Evolutionary conservation across 1,140 invertebrate genomes (phyloP).

Genomic region (Philopotamus ludificatus): DNA sequence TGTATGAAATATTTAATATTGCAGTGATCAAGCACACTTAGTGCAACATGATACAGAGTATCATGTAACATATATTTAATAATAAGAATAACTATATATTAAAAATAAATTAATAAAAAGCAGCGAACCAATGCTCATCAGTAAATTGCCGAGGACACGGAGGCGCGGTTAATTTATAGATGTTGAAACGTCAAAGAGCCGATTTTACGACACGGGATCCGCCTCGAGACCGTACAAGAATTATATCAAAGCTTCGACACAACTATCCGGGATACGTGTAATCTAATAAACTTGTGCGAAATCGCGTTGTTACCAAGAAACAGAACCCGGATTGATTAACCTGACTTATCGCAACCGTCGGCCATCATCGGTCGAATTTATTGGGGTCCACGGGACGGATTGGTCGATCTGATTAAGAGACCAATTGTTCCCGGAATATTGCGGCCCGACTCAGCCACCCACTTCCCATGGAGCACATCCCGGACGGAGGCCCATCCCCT

Average conservation of each 20-base stretch:
- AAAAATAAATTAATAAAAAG: too few relatives aligned
- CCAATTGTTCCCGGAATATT: slow-evolving; percentile 23
- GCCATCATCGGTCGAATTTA: slow-evolving; percentile 27
- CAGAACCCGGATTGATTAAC: slow-evolving; percentile 26
- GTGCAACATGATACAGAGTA: too few relatives aligned
- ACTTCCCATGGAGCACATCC: slow-evolving; percentile 24
- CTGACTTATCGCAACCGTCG: slow-evolving; percentile 32
- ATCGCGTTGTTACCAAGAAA: background rate
- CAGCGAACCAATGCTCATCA: slow-evolving; percentile 1
- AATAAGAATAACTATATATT: too few relatives aligned
- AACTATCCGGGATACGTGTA: background rate
- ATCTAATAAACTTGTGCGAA: slow-evolving; percentile 27
- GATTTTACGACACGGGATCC: background rate
- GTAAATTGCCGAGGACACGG: background rate
- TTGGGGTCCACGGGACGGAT: slow-evolving; percentile 12
- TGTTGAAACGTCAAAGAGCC: background rate
- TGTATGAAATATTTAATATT: too few relatives aligned
- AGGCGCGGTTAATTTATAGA: background rate
- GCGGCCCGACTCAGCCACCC: slow-evolving; percentile 9
- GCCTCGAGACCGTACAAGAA: background rate
- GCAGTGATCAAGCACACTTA: too few relatives aligned
- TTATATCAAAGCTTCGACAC: background rate
- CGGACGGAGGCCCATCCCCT: background rate
- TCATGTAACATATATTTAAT: too few relatives aligned
- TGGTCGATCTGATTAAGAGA: slow-evolving; percentile 28